A percentile compares a stretch with the other conserved stretches of the same genome.
These are phyloP conservation scores for Donacobius atricapilla DNA, from an alignment of 2,113 vertebrate genomes.

Conservation along the genomic window DNA sequence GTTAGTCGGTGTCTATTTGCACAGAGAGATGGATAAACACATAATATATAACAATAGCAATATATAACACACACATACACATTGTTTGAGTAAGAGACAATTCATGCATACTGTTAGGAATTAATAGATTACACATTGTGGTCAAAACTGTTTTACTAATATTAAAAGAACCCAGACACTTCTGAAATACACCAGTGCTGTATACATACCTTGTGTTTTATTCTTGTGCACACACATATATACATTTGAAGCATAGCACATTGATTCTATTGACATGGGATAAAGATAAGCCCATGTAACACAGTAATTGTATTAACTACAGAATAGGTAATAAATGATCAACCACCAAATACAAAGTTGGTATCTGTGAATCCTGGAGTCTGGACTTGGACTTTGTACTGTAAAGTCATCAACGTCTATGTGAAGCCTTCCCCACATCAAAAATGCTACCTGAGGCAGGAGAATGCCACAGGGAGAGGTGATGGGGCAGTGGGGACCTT, in stretches of 20 bases:
- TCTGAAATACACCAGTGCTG: neutral
- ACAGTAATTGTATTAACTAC: neutral
- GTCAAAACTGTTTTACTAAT: neutral
- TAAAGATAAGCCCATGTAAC: neutral
- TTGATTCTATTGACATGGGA: neutral
- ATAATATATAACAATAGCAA: neutral
- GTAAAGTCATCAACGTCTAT: neutral
- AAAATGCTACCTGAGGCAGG: neutral
- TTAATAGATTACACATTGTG: neutral
- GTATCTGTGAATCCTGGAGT: neutral
- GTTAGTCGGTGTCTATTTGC: neutral
- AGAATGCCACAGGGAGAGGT: fast-evolving
- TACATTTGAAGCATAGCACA: fast-evolving
- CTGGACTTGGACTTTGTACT: neutral
- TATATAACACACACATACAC: neutral
- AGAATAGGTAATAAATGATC: neutral
- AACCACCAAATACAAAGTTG: neutral
- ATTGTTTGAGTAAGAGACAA: neutral
- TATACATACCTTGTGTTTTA: neutral
- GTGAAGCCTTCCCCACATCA: neutral
- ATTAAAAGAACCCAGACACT: neutral
- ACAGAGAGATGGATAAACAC: neutral
- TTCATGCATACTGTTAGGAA: neutral
- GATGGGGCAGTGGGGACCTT: neutral
- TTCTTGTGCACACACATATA: neutral